phyloP scores from a whole-genome alignment of 2,888 invertebrate genomes.

The Himalopsyche anomala region DNA sequence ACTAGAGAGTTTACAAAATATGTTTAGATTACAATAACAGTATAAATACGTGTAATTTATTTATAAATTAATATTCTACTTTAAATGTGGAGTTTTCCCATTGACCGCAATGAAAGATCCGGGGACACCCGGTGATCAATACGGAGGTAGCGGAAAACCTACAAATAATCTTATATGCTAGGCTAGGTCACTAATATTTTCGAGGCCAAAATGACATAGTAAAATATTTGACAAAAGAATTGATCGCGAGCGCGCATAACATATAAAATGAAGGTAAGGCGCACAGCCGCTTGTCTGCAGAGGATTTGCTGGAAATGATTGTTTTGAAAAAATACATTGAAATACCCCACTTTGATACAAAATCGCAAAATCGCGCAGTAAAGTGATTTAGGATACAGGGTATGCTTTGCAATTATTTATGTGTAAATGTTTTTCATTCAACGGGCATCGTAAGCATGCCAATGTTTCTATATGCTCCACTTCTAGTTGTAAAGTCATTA shows the following conservation, averaged over 20 bases:
- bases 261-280: slow-evolving; percentile 67
- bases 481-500: slow-evolving; percentile 64
- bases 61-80: slow-evolving; percentile 63
- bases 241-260: slow-evolving; percentile 69
- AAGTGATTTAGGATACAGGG: slow-evolving; percentile 95
- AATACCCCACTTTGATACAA: slow-evolving; percentile 68
- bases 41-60: slow-evolving; percentile 64
- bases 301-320: slow-evolving; percentile 65
- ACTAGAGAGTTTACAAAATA: slow-evolving; percentile 63
- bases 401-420: slow-evolving; percentile 95
- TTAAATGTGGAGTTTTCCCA: slow-evolving; percentile 65
- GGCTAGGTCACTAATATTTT: slow-evolving; percentile 66
- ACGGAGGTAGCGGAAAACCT: slow-evolving; percentile 58
- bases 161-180: slow-evolving; percentile 65
- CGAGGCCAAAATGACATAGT: slow-evolving; percentile 75
- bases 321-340: slow-evolving; percentile 63
- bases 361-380: slow-evolving; percentile 80
- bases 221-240: slow-evolving; percentile 64
- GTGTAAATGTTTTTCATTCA: slow-evolving; percentile 79
- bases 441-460: slow-evolving; percentile 69
- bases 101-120: slow-evolving; percentile 61
- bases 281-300: slow-evolving; percentile 65
- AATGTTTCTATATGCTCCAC: slow-evolving; percentile 65
- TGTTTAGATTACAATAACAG: slow-evolving; percentile 64
- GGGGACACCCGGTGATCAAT: slow-evolving; percentile 62